These are phyloP conservation scores for Chiridota heheva DNA, from an alignment of 35 echinoderm and acorn worm genomes.

Conservation along the genomic window DNA sequence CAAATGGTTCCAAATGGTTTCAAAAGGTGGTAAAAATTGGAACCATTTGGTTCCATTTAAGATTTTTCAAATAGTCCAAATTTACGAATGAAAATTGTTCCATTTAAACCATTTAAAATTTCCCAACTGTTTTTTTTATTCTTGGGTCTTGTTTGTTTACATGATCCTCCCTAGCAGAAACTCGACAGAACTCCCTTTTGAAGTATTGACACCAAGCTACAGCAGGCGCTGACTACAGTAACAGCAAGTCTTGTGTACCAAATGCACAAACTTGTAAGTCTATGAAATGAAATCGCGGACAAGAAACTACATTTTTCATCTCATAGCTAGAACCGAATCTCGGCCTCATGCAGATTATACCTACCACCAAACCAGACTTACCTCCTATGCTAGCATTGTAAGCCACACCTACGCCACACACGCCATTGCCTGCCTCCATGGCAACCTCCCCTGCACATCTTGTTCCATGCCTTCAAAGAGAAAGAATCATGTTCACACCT, in stretches of 20 bases:
- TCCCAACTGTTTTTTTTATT: no score
- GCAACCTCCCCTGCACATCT: slow-evolving; percentile 92
- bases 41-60: no score
- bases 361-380: slow-evolving; percentile 15
- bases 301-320: background rate
- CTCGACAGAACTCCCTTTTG: no score
- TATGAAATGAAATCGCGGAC: background rate
- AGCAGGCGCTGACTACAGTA: background rate
- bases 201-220: no score
- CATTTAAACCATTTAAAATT: no score
- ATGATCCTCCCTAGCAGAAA: no score
- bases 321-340: background rate
- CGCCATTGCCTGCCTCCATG: slow-evolving; percentile 79
- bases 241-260: background rate
- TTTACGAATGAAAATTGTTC: no score
- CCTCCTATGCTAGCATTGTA: slow-evolving; percentile 94
- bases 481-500: background rate
- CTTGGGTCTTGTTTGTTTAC: no score
- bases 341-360: background rate
- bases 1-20: no score
- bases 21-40: no score
- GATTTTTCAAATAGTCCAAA: no score
- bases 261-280: background rate
- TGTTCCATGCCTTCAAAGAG: slow-evolving; percentile 77
- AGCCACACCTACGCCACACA: slow-evolving; percentile 92